A percentile compares a stretch with the other conserved stretches of the same genome.
These are phyloP conservation scores for Myxocyprinus asiaticus DNA, from an alignment of 2,113 vertebrate genomes.

Conservation along the genomic window DNA sequence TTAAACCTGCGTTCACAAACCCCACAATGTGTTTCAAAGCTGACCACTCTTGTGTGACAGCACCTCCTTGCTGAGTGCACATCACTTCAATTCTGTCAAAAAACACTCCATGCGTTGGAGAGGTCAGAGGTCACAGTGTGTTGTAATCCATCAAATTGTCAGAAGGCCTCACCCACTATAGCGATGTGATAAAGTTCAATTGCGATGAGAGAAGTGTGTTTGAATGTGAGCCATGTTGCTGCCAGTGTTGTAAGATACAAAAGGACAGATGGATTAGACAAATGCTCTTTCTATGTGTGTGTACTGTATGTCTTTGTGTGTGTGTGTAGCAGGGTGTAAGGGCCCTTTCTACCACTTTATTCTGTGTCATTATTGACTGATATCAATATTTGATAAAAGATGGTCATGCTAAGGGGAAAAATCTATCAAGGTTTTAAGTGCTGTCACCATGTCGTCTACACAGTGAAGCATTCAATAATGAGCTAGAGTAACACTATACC, in stretches of 20 bases:
- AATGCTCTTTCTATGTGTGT: neutral
- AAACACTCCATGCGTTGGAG: neutral
- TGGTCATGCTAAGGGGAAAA: neutral
- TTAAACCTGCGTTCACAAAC: slow-evolving; percentile 5
- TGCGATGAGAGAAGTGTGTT: neutral
- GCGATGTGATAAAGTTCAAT: neutral
- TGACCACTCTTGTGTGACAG: neutral
- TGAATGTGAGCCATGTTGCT: neutral
- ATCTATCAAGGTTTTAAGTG: neutral
- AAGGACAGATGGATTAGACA: neutral
- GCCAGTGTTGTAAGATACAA: neutral
- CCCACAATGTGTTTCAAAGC: slow-evolving; percentile 17
- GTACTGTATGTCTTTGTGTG: neutral
- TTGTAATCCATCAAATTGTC: slow-evolving; percentile 71
- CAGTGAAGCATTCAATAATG: neutral
- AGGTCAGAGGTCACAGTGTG: slow-evolving; percentile 57
- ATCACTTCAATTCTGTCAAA: neutral
- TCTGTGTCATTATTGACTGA: neutral
- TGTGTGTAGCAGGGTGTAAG: neutral
- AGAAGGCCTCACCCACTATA: slow-evolving; percentile 28
- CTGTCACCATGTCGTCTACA: neutral
- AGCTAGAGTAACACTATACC: neutral
- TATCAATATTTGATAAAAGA: slow-evolving; percentile 1
- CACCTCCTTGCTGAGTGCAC: neutral
- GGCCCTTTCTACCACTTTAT: neutral